Conservation (phyloP, 2,113 vertebrate genomes). For the Smithornis capensis region DNA sequence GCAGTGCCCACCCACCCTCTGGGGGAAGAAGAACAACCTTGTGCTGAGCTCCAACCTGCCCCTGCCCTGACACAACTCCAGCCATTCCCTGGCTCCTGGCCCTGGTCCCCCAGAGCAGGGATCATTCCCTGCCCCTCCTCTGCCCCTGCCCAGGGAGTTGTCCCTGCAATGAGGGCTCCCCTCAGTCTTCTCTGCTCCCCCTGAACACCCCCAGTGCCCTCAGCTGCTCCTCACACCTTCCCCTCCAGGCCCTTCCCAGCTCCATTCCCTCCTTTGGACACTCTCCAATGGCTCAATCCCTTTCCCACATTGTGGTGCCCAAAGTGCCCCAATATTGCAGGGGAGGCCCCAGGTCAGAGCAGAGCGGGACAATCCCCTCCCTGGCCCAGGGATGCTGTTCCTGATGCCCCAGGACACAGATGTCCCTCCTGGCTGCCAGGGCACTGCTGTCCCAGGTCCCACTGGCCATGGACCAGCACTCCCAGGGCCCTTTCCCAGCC, state of each 20-base stretch:
- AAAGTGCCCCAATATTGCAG: background rate
- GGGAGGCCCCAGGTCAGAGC: background rate
- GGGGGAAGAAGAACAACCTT: background rate
- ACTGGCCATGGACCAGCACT: background rate
- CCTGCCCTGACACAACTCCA: background rate
- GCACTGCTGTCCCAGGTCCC: no score
- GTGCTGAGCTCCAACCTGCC: background rate
- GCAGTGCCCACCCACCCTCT: background rate
- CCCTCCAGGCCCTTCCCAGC: background rate
- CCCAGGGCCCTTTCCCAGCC: background rate
- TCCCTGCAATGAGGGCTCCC: background rate
- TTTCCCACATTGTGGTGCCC: background rate
- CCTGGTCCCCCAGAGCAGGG: background rate
- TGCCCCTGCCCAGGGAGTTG: background rate
- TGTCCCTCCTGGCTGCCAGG: no score
- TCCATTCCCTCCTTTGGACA: background rate
- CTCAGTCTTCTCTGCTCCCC: background rate
- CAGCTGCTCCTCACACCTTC: background rate
- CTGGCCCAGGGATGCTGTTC: background rate
- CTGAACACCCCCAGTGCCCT: background rate
- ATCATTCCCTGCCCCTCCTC: background rate
- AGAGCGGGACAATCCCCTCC: background rate
- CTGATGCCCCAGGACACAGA: no score
- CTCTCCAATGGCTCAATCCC: background rate
- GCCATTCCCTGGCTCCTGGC: background rate